Base-by-base conservation (phyloP, 2,888 invertebrate genomes). In the Platycheirus albimanus region DNA sequence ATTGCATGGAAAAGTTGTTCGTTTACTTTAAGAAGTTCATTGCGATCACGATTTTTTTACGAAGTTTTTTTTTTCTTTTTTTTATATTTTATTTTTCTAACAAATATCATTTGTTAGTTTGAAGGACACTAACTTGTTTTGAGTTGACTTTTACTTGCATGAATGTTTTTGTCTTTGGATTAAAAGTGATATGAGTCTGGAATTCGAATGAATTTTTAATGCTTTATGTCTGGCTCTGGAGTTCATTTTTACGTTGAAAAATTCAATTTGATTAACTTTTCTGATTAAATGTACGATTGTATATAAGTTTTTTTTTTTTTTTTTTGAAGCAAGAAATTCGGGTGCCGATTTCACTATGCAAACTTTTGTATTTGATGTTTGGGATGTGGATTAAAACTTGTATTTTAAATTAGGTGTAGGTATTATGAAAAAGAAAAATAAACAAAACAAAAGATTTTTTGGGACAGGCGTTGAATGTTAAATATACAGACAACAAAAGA, bases 21-120 rank as follows among this genome's bases (percentile, higher is more conserved):
- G 83, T 69, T 83, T 56, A 52, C 69, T 78, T 78, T 72, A 69
- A 83, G 72, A 83, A 83, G 83, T 83, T 83, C 83, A 83, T 78
- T 83, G 83, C 72, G 63, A 83, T 78, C 83, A 78, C 78, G 78
- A 83, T 74, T 51, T 69, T 69, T 71, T 61, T 13, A 17, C 24
- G 13, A 58, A n/a, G 67, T 33, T 41, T 51, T 54, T 74, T 28
- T 20, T n/a, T n/a, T n/a, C n/a, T n/a, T 38, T n/a, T 11, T 56
- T 56, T 38, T 41, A 8, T 24, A 24, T 24, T 24, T 33, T 33
- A 33, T 13, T 28, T 56, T 19, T 54, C 1, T 13, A 56, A 49
- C 43, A 76, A 66, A 76, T 70, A 76, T 24, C 47, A 56, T 54
- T 70, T 75, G 43, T 41, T 75, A 24, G 10, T 13, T 58, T 20